Base-by-base conservation (phyloP, 1,140 invertebrate species). In the Sesamia nonagrioides region DNA sequence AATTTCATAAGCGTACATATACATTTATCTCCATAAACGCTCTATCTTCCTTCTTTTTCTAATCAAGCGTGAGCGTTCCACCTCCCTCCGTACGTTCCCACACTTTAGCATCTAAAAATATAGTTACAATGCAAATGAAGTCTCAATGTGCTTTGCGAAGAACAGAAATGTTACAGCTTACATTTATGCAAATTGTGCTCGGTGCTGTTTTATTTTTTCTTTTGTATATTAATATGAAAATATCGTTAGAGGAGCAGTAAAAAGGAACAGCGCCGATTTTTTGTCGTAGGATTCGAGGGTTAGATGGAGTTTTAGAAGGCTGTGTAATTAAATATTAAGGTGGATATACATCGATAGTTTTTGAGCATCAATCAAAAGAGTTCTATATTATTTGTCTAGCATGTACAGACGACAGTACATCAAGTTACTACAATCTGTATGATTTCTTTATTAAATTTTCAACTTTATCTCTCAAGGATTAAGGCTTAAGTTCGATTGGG, bases 171-270 rank as follows among this genome's bases (percentile, higher is more conserved):
- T 61, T 15, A 61, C 72, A 48, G 72, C 72, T 75, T 61, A 75
- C 72, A 75, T 75, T 71, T 75, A 75, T 75, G 72, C 61, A 75
- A 75, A 75, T 75, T 61, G 72, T 11, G 56, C 21, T 69, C 40
- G 42, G 11, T 45, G 18, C 35, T n/a, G 42, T 48, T 61, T 75
- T 74, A 61, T 58, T 73, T 48, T 61, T 75, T 74, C 61, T 58
- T 73, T 56, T 75, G 54, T 61, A 61, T 75, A 61, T 75, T 61
- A 75, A 75, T 61, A 75, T 75, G 58, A 61, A 75, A 75, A 75
- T 61, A 42, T 61, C 72, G 58, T 75, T 75, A 75, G 72, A 50
- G 40, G 13, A 61, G 72, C 18, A 9, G 66, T 50, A 50, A 69
- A 66, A 61, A 66, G 9, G 37, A 15, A 6, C 11, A n/a, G n/a